These are phyloP conservation scores for Selene dorsalis DNA, from an alignment of 2,797 vertebrate species.

Conservation along the genomic window DNA sequence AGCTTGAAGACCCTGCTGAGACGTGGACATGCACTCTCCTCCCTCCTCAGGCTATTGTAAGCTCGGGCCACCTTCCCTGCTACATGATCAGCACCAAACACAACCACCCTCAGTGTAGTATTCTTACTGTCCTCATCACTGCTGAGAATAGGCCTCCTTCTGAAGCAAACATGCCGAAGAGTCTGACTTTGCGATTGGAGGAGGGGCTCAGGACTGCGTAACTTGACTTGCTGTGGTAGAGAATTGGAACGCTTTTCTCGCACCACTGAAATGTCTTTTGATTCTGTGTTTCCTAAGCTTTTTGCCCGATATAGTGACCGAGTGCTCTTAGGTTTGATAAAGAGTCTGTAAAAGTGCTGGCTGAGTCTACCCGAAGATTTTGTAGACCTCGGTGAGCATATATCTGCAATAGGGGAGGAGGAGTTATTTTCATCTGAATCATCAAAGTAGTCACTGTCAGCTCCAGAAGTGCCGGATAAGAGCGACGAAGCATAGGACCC, in stretches of 20 bases:
- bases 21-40: constrained; percentile 88
- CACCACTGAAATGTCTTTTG: constrained; percentile 67
- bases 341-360: constrained; percentile 87
- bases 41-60: constrained; percentile 89
- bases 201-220: constrained; percentile 70
- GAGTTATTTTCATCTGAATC: constrained; percentile 87
- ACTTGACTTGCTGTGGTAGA: constrained; percentile 89
- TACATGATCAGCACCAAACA: constrained; percentile 95
- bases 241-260: constrained; percentile 92
- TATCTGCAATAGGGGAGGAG: constrained; percentile 60
- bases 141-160: constrained; percentile 92
- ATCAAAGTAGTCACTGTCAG: constrained; percentile 93
- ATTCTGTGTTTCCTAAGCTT: constrained; percentile 88
- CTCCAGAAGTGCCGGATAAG: constrained; percentile 88
- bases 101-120: constrained; percentile 91
- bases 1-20: constrained; percentile 93
- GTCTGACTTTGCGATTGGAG: constrained; percentile 52
- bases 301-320: constrained; percentile 86
- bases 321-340: constrained; percentile 85
- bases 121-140: constrained; percentile 85
- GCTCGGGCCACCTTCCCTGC: constrained; percentile 95
- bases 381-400: constrained; percentile 58
- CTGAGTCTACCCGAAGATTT: constrained; percentile 80
- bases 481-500: constrained; percentile 87
- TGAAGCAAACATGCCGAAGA: constrained; percentile 80